These are phyloP conservation scores for Beris morrisii DNA, from an alignment of 2,888 invertebrate species.

Conservation along the genomic window DNA sequence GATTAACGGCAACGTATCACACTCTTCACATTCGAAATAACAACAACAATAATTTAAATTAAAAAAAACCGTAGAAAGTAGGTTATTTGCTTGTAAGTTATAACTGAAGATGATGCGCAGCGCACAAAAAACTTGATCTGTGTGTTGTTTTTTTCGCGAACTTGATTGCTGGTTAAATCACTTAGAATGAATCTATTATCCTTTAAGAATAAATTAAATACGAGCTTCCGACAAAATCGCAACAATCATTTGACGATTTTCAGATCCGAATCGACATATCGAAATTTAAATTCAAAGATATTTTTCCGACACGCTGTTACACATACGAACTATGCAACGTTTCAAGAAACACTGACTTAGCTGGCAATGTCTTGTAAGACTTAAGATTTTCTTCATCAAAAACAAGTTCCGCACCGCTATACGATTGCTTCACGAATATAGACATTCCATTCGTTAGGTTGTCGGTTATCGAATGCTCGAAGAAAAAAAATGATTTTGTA, in stretches of 20 bases:
- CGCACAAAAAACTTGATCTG: not conserved
- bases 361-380: not conserved
- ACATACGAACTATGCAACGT: slow-evolving; percentile 28
- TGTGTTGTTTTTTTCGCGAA: not conserved
- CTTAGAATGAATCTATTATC: no score
- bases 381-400: slow-evolving; percentile 20
- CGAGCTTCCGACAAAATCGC: no score
- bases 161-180: not conserved
- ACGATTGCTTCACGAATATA: slow-evolving; percentile 1
- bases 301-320: slow-evolving; percentile 19
- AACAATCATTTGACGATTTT: no score
- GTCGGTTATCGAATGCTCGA: not conserved
- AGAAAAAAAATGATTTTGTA: not conserved
- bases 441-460: slow-evolving; percentile 4
- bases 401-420: slow-evolving; percentile 25
- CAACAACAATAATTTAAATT: slow-evolving; percentile 8
- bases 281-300: no score
- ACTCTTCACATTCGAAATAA: slow-evolving; percentile 22
- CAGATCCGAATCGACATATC: no score
- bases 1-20: slow-evolving; percentile 18
- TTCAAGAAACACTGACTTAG: slow-evolving; percentile 31
- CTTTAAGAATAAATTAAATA: no score
- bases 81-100: slow-evolving; percentile 19
- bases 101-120: slow-evolving; percentile 15
- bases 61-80: slow-evolving; percentile 26